Evolutionary conservation across 2,888 invertebrate genomes (phyloP).

Genomic region (Heliconius sara): DNA sequence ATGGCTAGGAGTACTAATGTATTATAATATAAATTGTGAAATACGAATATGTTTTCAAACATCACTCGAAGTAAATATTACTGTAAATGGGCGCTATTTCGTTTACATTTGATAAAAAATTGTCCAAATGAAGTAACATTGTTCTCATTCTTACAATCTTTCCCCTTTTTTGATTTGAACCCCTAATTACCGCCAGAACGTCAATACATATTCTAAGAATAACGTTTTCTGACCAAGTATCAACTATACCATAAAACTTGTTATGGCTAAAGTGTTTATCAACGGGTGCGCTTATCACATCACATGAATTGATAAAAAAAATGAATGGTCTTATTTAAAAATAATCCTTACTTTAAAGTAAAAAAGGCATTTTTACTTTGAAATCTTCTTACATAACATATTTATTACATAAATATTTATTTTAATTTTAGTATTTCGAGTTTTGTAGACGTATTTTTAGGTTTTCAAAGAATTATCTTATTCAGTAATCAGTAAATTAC

Average conservation of each 20-base stretch:
- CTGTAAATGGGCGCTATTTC: too few relatives aligned
- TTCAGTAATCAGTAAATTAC: neutral
- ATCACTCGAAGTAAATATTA: too few relatives aligned
- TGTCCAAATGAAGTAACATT: too few relatives aligned
- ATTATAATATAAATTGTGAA: neutral
- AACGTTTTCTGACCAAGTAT: neutral
- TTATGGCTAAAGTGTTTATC: constrained; percentile 3
- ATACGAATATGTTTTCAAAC: too few relatives aligned
- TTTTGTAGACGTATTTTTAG: neutral
- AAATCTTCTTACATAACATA: neutral
- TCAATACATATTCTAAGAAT: neutral
- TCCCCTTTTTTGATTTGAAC: too few relatives aligned
- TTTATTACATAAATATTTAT: neutral
- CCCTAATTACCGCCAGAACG: too few relatives aligned
- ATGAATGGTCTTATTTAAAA: neutral
- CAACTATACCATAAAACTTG: constrained; percentile 6
- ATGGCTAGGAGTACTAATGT: neutral
- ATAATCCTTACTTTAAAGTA: neutral
- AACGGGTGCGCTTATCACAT: constrained; percentile 29
- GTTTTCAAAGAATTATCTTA: neutral
- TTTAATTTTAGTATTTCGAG: constrained; percentile 12
- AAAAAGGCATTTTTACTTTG: neutral
- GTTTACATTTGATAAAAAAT: too few relatives aligned
- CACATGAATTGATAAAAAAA: constrained; percentile 18
- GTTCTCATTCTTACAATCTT: too few relatives aligned